A percentile compares a stretch with the other conserved stretches of the same genome.
phyloP scores from a whole-genome alignment of 1,140 invertebrate genomes.

The Proales similis region DNA sequence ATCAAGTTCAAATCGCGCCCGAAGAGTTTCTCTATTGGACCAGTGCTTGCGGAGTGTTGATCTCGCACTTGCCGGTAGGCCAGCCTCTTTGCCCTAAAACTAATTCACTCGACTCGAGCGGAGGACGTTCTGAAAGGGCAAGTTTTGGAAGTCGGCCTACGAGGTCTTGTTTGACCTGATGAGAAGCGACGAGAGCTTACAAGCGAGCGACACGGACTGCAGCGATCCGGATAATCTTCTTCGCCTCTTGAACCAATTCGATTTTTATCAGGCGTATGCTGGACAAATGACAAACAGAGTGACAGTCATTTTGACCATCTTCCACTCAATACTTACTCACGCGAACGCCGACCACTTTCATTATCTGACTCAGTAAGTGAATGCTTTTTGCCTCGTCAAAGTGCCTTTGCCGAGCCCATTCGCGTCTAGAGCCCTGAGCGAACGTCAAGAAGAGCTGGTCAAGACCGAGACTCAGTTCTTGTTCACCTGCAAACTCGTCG shows the following conservation, averaged over 20 bases:
- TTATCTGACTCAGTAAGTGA: slow-evolving; percentile 12
- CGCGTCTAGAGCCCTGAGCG: slow-evolving; percentile 20
- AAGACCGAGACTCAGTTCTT: slow-evolving; percentile 33
- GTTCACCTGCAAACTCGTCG: slow-evolving; percentile 28
- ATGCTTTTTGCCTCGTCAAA: no score
- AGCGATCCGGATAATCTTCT: background rate
- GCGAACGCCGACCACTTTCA: slow-evolving; percentile 26
- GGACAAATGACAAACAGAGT: slow-evolving; percentile 1
- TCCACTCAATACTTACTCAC: slow-evolving; percentile 29
- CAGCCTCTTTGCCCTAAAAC: background rate
- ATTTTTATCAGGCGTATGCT: no score
- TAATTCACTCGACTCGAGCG: background rate
- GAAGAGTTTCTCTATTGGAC: slow-evolving; percentile 34
- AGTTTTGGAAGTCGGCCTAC: slow-evolving; percentile 27
- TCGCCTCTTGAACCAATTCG: slow-evolving; percentile 7
- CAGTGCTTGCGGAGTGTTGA: slow-evolving; percentile 23
- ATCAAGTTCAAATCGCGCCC: background rate
- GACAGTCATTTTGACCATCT: slow-evolving; percentile 10
- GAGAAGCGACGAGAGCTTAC: slow-evolving; percentile 14
- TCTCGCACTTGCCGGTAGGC: slow-evolving; percentile 33
- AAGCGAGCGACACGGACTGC: background rate
- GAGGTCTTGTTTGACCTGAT: slow-evolving; percentile 11
- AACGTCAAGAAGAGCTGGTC: slow-evolving; percentile 22
- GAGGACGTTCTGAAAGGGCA: background rate
- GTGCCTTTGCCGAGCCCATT: no score